phyloP scores from a whole-genome alignment of 2,113 vertebrate genomes.

The Dascyllus trimaculatus region DNA sequence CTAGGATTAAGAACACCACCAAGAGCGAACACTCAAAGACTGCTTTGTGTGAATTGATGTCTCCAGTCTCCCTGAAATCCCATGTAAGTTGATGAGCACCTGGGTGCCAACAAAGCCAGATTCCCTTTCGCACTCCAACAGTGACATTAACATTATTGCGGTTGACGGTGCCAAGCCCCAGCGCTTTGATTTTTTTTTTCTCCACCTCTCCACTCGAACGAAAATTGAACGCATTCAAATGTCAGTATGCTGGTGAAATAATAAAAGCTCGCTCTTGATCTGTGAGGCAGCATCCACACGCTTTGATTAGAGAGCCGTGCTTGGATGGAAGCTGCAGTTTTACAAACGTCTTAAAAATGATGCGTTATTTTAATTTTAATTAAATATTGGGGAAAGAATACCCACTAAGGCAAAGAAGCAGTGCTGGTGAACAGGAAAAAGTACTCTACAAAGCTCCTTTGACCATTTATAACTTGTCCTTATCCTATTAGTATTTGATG shows the following conservation, averaged over 20 bases:
- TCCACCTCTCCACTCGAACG: neutral
- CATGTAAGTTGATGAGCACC: slow-evolving; percentile 27
- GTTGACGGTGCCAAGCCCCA: slow-evolving; percentile 14
- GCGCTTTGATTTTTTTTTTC: slow-evolving; percentile 7
- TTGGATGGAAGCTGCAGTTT: neutral
- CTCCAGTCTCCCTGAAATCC: slow-evolving; percentile 10
- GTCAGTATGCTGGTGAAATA: slow-evolving; percentile 13
- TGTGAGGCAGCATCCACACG: neutral
- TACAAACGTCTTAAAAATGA: neutral
- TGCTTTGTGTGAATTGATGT: slow-evolving; percentile 27
- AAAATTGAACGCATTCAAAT: slow-evolving; percentile 12
- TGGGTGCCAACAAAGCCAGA: slow-evolving; percentile 18
- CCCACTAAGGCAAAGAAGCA: too few relatives aligned
- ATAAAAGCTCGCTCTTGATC: neutral
- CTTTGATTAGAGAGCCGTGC: neutral
- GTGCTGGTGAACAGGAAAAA: too few relatives aligned
- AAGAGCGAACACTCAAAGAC: neutral
- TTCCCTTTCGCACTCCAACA: slow-evolving; percentile 29
- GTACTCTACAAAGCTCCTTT: too few relatives aligned
- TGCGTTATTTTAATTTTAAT: neutral
- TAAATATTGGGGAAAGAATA: too few relatives aligned
- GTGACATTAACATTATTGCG: slow-evolving; percentile 26
- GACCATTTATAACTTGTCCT: too few relatives aligned
- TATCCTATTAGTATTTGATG: too few relatives aligned
- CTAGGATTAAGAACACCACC: slow-evolving; percentile 1